phyloP scores from a whole-genome alignment of 2,113 vertebrate genomes.

The Rhea americana region DNA sequence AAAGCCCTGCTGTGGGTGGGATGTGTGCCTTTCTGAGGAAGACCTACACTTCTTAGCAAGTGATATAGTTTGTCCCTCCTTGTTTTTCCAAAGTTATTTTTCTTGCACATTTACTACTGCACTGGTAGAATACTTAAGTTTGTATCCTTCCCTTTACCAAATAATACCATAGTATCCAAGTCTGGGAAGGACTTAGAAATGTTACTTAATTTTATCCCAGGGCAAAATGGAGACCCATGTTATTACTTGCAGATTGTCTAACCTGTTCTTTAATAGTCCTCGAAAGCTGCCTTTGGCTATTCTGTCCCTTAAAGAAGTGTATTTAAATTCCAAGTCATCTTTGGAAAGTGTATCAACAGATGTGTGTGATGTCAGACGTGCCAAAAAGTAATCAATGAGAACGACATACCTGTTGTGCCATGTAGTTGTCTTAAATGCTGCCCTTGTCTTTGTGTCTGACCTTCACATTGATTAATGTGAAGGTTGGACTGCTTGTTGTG shows the following conservation, averaged over 20 bases:
- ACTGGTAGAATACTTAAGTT: no score
- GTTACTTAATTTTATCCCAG: neutral
- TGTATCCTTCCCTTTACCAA: fast-evolving
- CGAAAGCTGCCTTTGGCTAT: fast-evolving
- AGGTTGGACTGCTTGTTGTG: neutral
- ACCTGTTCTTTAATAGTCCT: no score
- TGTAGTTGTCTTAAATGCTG: neutral
- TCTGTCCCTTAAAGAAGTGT: no score
- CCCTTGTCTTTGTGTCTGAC: neutral
- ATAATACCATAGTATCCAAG: fast-evolving
- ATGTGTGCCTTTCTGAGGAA: neutral
- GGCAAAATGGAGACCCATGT: neutral
- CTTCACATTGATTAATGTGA: neutral
- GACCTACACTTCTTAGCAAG: neutral
- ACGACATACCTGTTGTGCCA: neutral
- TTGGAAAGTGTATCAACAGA: fast-evolving
- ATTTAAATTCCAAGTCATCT: neutral
- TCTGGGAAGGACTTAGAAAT: neutral
- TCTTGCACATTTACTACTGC: fast-evolving
- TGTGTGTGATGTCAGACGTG: fast-evolving
- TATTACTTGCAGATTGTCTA: fast-evolving
- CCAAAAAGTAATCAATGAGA: fast-evolving
- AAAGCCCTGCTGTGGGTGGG: fast-evolving
- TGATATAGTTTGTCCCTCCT: fast-evolving
- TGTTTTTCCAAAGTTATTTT: neutral